Conservation (phyloP, 2,888 invertebrate species). For the Psylliodes chrysocephalus region DNA sequence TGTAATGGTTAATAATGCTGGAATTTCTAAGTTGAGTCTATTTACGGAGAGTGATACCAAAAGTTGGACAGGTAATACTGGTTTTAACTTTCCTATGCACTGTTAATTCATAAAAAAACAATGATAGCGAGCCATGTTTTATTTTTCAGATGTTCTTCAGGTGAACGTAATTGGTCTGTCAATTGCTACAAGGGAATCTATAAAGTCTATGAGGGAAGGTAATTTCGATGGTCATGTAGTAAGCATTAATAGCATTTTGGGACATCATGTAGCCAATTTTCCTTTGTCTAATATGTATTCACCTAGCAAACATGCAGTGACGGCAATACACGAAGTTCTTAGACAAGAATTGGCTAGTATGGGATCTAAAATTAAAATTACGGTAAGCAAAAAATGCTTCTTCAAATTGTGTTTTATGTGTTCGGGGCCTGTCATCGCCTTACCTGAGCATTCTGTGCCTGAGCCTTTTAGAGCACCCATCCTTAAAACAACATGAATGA, state of each 20-base stretch:
- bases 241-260: constrained; percentile 42
- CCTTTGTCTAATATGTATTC: constrained; percentile 41
- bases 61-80: constrained; percentile 26
- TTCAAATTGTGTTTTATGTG: no score
- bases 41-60: constrained; percentile 42
- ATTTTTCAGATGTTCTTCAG: constrained; percentile 26
- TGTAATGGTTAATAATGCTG: constrained; percentile 53
- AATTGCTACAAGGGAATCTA: constrained; percentile 40
- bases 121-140: no score
- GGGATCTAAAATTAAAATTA: constrained; percentile 44
- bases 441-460: neutral
- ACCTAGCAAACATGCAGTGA: constrained; percentile 44
- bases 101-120: no score
- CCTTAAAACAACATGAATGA: neutral
- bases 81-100: no score
- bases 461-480: neutral
- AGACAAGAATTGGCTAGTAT: constrained; percentile 37
- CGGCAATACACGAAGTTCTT: constrained; percentile 43
- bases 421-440: neutral
- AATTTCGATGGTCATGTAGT: constrained; percentile 44
- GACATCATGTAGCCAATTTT: constrained; percentile 33
- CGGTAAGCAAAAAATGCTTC: constrained; percentile 35
- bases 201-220: constrained; percentile 41
- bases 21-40: constrained; percentile 22
- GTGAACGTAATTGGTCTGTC: constrained; percentile 42